These are phyloP conservation scores for Tetragonula carbonaria DNA, from an alignment of 2,888 invertebrate species.

Conservation along the genomic window DNA sequence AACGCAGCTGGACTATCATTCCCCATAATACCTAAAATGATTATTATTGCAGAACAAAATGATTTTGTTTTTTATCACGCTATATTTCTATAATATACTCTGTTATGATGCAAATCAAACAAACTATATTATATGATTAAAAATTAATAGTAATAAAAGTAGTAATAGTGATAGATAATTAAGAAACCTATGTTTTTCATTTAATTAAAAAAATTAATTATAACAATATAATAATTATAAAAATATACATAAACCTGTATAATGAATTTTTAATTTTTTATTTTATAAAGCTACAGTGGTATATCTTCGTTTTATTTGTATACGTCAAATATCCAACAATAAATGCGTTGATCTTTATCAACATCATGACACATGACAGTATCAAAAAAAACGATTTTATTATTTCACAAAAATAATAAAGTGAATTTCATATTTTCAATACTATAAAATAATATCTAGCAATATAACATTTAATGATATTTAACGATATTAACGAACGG, in stretches of 20 bases:
- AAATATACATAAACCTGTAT: neutral
- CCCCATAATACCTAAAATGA: slow-evolving; percentile 75
- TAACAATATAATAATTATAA: neutral
- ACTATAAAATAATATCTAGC: neutral
- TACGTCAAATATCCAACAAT: slow-evolving; percentile 2
- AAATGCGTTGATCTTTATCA: slow-evolving; percentile 17
- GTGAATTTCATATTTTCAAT: neutral
- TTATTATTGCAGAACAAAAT: neutral
- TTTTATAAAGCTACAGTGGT: neutral
- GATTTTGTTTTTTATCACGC: neutral
- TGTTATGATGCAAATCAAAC: neutral
- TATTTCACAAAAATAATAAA: neutral
- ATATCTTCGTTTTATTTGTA: slow-evolving; percentile 1
- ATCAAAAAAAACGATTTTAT: neutral
- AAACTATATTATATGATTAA: neutral
- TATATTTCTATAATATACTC: neutral
- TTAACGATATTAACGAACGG: neutral
- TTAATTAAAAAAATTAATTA: neutral
- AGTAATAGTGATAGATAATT: neutral
- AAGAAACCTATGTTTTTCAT: neutral
- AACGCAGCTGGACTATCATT: slow-evolving; percentile 81
- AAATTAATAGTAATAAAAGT: neutral
- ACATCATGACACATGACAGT: slow-evolving; percentile 52
- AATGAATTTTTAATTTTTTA: slow-evolving; percentile 9
- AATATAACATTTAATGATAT: too few relatives aligned